Percentiles rank a stretch among this genome's conserved stretches.
phyloP scores from a whole-genome alignment of 2,888 invertebrate genomes.

The Drosophila picticornis region DNA sequence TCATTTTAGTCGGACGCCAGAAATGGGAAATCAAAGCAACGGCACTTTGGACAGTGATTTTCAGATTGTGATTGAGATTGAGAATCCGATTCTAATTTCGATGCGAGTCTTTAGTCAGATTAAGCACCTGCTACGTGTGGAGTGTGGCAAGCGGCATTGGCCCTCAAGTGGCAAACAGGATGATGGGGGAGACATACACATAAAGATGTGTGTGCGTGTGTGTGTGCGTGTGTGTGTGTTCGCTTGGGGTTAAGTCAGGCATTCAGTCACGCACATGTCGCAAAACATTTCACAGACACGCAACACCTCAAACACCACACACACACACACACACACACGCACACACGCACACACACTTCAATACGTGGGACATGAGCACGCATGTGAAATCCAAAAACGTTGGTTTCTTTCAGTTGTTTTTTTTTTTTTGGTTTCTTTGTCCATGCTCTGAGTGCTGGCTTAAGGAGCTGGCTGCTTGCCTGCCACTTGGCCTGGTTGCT shows the following conservation, averaged over 20 bases:
- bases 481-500: constrained; percentile 2
- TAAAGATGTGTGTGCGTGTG: not conserved
- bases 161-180: not conserved
- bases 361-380: constrained; percentile 31
- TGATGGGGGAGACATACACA: not conserved
- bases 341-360: constrained; percentile 5
- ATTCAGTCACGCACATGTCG: constrained; percentile 74
- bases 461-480: constrained; percentile 4
- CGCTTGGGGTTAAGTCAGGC: constrained; percentile 36
- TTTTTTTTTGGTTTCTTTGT: constrained; percentile 20
- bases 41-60: constrained; percentile 30
- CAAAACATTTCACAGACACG: constrained; percentile 73
- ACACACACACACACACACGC: constrained; percentile 17
- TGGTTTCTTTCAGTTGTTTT: constrained; percentile 33
- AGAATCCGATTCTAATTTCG: constrained; percentile 49
- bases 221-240: constrained; percentile 9
- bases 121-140: constrained; percentile 55
- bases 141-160: constrained; percentile 24
- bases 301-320: constrained; percentile 60
- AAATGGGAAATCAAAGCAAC: constrained; percentile 27
- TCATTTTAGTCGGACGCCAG: not conserved
- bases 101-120: constrained; percentile 56
- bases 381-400: constrained; percentile 31
- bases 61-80: constrained; percentile 31
- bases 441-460: not conserved